Percentiles rank a stretch among this genome's conserved stretches.
phyloP scores from a whole-genome alignment of 2,797 vertebrate species.

The Coracias cyanogaster region DNA sequence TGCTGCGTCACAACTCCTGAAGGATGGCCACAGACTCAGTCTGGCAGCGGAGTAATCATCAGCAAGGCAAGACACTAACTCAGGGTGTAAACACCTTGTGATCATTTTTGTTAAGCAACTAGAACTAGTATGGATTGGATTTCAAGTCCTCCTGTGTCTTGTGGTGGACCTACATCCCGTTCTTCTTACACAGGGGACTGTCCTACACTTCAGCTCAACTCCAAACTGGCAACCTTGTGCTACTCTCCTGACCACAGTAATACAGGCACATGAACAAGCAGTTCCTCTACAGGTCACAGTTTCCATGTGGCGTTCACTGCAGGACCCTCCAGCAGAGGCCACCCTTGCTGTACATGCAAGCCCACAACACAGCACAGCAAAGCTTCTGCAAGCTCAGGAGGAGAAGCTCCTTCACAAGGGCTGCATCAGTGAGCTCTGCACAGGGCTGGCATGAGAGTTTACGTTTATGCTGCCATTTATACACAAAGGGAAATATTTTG shows the following conservation, averaged over 20 bases:
- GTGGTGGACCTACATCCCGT: not conserved
- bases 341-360: fast-evolving
- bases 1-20: not conserved
- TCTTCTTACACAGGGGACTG: not conserved
- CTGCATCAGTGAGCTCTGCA: not conserved
- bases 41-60: not conserved
- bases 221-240: not conserved
- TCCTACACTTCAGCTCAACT: not conserved
- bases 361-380: too few species aligned
- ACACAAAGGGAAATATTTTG: not conserved
- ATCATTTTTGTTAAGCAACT: not conserved
- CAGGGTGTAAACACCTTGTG: not conserved
- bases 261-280: not conserved
- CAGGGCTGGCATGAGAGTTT: not conserved
- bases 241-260: not conserved
- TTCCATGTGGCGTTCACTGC: not conserved
- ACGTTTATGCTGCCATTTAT: not conserved
- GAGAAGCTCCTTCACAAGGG: not conserved
- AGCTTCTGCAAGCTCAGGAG: too few species aligned
- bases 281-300: not conserved
- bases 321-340: fast-evolving
- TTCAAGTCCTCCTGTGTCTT: not conserved
- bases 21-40: too few species aligned
- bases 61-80: not conserved
- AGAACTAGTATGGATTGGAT: not conserved